Percentiles rank a stretch among this genome's conserved stretches.
Conservation (phyloP, 2,888 invertebrate genomes). For the Teinopalpus imperialis region DNA sequence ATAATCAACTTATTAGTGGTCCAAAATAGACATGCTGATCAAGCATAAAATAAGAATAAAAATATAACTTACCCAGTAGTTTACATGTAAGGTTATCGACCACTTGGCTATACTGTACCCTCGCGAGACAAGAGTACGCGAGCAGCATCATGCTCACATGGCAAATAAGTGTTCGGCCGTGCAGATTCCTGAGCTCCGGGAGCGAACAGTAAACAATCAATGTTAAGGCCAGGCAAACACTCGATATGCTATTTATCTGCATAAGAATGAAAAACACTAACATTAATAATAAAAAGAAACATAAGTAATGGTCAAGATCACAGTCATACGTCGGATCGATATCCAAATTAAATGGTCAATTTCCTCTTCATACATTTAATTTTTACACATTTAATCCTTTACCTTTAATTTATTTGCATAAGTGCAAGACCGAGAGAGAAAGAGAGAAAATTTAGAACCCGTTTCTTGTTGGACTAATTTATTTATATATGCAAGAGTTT, state of each 20-base stretch:
- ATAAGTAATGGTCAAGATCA: neutral
- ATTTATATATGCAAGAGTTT: too few species aligned
- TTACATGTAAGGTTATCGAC: constrained; percentile 65
- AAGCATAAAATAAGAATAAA: too few species aligned
- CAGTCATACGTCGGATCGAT: too few species aligned
- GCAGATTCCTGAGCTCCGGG: constrained; percentile 86
- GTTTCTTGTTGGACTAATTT: too few species aligned
- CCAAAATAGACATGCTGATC: too few species aligned
- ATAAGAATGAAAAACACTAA: constrained; percentile 3
- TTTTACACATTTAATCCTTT: too few species aligned
- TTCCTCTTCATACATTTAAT: too few species aligned
- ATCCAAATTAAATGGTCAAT: too few species aligned
- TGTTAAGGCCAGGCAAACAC: constrained; percentile 84
- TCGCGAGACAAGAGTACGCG: constrained; percentile 84
- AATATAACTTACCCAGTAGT: constrained; percentile 73
- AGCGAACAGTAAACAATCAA: constrained; percentile 84
- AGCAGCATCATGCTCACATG: constrained; percentile 84
- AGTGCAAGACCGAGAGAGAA: too few species aligned
- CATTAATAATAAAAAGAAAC: neutral
- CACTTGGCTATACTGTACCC: constrained; percentile 74
- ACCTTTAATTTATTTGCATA: too few species aligned
- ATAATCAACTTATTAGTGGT: too few species aligned
- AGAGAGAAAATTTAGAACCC: too few species aligned
- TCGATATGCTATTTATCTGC: constrained; percentile 82
- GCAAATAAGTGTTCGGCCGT: constrained; percentile 88